A percentile compares a stretch with the other conserved stretches of the same genome.
Conservation (phyloP, 2,797 vertebrate species). For the Helostoma temminkii region DNA sequence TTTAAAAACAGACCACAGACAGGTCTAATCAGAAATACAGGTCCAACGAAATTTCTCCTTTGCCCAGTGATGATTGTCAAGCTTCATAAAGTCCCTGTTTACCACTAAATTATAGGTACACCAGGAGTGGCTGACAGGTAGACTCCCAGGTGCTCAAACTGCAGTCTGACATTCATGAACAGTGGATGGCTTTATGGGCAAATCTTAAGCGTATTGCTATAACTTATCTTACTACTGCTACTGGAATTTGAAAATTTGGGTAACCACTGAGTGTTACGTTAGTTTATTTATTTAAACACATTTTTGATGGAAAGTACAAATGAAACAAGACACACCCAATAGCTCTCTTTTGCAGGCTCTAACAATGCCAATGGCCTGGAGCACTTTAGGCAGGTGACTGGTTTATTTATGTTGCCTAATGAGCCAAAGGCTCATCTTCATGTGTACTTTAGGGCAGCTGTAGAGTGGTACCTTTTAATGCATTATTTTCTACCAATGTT, state of each 20-base stretch:
- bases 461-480: no score
- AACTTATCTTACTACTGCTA: conserved; percentile 6
- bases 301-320: neutral
- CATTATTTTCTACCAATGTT: neutral
- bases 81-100: conserved; percentile 19
- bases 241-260: conserved; percentile 19
- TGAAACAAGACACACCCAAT: neutral
- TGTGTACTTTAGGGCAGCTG: neutral
- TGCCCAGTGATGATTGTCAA: conserved; percentile 16
- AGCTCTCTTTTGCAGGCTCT: neutral
- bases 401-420: conserved; percentile 9
- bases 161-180: conserved; percentile 31
- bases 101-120: conserved; percentile 27
- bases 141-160: conserved; percentile 19
- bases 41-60: neutral
- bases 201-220: neutral
- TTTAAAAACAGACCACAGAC: no score
- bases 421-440: conserved; percentile 13
- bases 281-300: neutral
- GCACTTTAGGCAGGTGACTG: neutral
- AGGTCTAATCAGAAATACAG: conserved; percentile 1
- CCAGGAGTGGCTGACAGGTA: conserved; percentile 11
- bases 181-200: neutral
- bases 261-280: no score
- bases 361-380: neutral